Percentiles rank a stretch among this genome's conserved stretches.
Conservation (phyloP, 2,797 vertebrate genomes). For the Epinephelus awoara region DNA sequence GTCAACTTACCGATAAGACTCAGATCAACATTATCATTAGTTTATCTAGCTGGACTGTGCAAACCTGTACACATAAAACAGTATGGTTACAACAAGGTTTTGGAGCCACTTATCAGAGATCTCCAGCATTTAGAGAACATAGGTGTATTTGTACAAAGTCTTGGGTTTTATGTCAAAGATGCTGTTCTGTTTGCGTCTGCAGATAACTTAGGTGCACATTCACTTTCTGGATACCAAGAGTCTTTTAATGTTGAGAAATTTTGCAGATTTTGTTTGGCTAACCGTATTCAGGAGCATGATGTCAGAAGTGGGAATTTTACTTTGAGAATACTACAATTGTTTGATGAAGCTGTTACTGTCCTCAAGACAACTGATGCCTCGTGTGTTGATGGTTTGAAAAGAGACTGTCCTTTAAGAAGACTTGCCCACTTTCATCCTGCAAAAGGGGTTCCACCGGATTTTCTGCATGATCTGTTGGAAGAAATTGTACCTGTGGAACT, state of each 20-base stretch:
- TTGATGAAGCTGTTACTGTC: slow-evolving; percentile 17
- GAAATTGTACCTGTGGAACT: slow-evolving; percentile 45
- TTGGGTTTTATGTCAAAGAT: slow-evolving; percentile 38
- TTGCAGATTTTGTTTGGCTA: slow-evolving; percentile 52
- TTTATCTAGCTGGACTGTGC: slow-evolving; percentile 6
- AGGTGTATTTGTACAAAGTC: slow-evolving; percentile 37
- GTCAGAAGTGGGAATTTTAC: slow-evolving; percentile 37
- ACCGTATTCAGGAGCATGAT: slow-evolving; percentile 17
- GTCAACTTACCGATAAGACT: slow-evolving; percentile 35
- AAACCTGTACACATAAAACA: slow-evolving; percentile 28
- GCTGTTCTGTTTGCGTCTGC: slow-evolving; percentile 43
- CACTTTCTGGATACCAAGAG: slow-evolving; percentile 42
- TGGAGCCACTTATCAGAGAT: slow-evolving; percentile 9
- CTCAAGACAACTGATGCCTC: not conserved
- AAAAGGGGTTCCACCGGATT: slow-evolving; percentile 21
- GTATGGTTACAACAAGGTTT: slow-evolving; percentile 14
- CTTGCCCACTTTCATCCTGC: slow-evolving; percentile 24
- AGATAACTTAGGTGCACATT: slow-evolving; percentile 50
- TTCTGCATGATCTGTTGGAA: slow-evolving; percentile 12
- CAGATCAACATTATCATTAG: slow-evolving; percentile 27
- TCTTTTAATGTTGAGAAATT: slow-evolving; percentile 40
- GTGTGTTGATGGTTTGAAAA: slow-evolving; percentile 25
- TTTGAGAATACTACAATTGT: slow-evolving; percentile 4
- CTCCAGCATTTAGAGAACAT: not conserved
- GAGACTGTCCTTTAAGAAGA: slow-evolving; percentile 18